Base-by-base conservation (phyloP, 2,888 invertebrate species). In the Cosmia trapezina region DNA sequence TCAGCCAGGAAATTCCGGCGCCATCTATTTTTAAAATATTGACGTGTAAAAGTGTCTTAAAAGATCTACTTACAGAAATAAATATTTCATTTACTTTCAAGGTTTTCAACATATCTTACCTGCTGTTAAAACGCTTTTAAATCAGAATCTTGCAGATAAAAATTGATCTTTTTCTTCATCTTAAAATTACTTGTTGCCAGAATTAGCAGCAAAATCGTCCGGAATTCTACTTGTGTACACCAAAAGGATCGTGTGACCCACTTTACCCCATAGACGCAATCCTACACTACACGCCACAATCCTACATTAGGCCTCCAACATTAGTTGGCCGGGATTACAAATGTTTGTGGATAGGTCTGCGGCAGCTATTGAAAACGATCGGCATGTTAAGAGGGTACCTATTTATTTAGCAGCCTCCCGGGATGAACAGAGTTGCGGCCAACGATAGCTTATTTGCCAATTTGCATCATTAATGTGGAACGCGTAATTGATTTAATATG, bases 401-500 rank as follows among this genome's bases (percentile, higher is more conserved):
- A 92, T 94, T 93, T 94, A 93, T 93, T 93, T 90, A 92, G 88
- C 88, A 87, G 86, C 81, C 93, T 88, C 91, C 62, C 81, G 92
- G 92, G 91, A 91, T 91, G 87, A 91, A 86, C 88, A 83, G 89
- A 87, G 86, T 83, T 87, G 89, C 86, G 89, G 89, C 83, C 88
- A 90, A 88, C 91, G 91, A 93, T 93, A 93, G 94, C 94, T 92
- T 94, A 94, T 94, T 93, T 93, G 88, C 91, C 94, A 93, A 94
- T 94, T 95, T 94, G 93, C 93, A 95, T 94, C 92, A 93, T 93
- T 94, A 93, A 94, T 94, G 90, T 89, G 87, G 87, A 80, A 85
- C 86, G 87, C 91, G 88, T 94, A 94, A 94, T 94, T 93, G 92
- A 94, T 94, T 93, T 90, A 92, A 90, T 92, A 92, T 93, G 92